Evolutionary conservation across 1,140 invertebrate genomes (phyloP), one percentile per base, ranked within the genome.

Genomic region (Nasonia vitripennis): DNA sequence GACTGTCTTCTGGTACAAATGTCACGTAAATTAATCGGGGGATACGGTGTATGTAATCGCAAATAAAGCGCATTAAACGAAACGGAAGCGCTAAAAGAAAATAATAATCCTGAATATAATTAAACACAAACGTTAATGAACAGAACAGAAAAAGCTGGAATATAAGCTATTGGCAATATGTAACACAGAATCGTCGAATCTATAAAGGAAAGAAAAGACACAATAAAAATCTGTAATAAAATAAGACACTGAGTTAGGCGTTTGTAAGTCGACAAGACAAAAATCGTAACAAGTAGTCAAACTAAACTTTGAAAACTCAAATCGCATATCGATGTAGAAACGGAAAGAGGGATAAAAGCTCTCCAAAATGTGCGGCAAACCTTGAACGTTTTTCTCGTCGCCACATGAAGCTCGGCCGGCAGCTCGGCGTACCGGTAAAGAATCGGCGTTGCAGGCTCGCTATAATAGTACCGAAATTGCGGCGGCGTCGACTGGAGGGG

Each of bases 401-500:
- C 55, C 23, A 41, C 6, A 7, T 7, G 51, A 17, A 55, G 17
- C 55, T 20, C 55, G 55, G 55, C 20, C 17, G 55, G 55, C n/a
- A 62, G 5, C 20, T n/a, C 55, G 20, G 55, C 17, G 20, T 20
- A 62, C 17, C 55, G 55, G 20, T 62, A 62, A 62, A 62, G 17
- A 14, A 62, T 62, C 55, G 55, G 55, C 20, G 55, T 20, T 7
- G 17, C 5, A 7, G 20, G 14, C 2, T n/a, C 6, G 55, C 20
- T n/a, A 62, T 62, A n/a, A 14, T 20, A 62, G 55, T 62, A 62
- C 6, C 55, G 55, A n/a, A 62, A 62, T 20, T 14, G 55, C 45
- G 17, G 70, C 89, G 31, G 74, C 17, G 14, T 82, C 51, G 31
- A 86, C 83, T 73, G 91, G 84, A 62, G 55, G 62, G 91, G 91